These are phyloP conservation scores for Coreoperca whiteheadi DNA, from an alignment of 2,113 vertebrate species.

Conservation along the genomic window DNA sequence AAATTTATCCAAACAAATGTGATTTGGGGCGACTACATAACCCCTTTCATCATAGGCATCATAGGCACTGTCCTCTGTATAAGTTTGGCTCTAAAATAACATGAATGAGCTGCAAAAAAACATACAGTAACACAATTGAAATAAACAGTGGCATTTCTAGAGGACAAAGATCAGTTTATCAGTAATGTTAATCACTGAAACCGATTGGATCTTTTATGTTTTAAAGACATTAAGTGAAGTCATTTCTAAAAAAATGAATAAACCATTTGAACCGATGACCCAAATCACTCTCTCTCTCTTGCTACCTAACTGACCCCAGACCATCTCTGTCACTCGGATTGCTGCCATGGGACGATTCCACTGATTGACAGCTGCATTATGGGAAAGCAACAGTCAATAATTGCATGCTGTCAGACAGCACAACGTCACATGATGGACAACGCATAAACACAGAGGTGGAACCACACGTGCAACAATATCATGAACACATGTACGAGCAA, in stretches of 20 bases:
- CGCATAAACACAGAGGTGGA: neutral
- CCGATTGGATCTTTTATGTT: neutral
- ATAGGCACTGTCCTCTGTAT: neutral
- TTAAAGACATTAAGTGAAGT: neutral
- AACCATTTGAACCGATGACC: neutral
- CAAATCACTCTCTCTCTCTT: neutral
- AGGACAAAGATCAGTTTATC: neutral
- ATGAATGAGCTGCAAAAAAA: no score
- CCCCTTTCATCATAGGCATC: neutral
- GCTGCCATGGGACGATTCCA: neutral
- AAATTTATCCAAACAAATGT: no score
- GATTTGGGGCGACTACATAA: neutral
- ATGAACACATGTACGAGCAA: neutral
- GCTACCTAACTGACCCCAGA: constrained; percentile 5
- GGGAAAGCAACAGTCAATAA: constrained; percentile 47
- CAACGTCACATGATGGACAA: constrained; percentile 15
- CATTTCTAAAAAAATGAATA: neutral
- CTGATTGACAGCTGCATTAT: constrained; percentile 65
- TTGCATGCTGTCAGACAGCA: constrained; percentile 23
- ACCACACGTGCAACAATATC: neutral
- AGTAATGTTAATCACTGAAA: neutral
- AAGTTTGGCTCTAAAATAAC: no score
- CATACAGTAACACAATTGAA: no score
- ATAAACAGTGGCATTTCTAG: no score
- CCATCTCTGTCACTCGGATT: constrained; percentile 1